Conservation (phyloP, 1,140 invertebrate genomes). For the Drosophila tristis region DNA sequence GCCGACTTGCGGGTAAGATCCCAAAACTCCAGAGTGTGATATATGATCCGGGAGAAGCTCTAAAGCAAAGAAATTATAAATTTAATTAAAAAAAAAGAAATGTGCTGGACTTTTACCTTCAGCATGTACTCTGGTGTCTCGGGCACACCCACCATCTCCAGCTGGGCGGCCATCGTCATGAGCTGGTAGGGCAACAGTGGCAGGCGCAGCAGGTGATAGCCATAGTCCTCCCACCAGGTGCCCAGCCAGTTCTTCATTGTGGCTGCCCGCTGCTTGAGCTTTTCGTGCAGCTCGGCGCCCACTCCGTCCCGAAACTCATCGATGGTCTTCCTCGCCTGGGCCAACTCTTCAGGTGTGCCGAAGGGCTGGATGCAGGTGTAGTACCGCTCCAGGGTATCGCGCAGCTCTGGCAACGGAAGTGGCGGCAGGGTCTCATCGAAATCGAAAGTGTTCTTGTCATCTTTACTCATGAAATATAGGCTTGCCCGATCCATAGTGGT, state of each 20-base stretch:
- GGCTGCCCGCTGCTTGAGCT: slow-evolving; percentile 87
- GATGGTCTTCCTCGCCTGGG: slow-evolving; percentile 85
- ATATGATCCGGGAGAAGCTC: slow-evolving; percentile 71
- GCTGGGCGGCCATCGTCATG: slow-evolving; percentile 74
- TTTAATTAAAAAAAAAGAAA: neutral
- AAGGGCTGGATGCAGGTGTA: slow-evolving; percentile 87
- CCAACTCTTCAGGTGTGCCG: slow-evolving; percentile 85
- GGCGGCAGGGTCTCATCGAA: slow-evolving; percentile 85
- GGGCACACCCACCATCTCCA: slow-evolving; percentile 61
- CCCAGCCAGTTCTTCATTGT: slow-evolving; percentile 82
- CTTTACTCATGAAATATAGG: slow-evolving; percentile 64
- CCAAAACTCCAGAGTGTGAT: slow-evolving; percentile 81
- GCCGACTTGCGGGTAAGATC: slow-evolving; percentile 82
- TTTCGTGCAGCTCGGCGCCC: slow-evolving; percentile 87
- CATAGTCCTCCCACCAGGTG: slow-evolving; percentile 92
- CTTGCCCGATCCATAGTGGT: slow-evolving; percentile 72
- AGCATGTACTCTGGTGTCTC: slow-evolving; percentile 71
- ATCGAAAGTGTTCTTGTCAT: slow-evolving; percentile 76
- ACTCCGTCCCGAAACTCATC: slow-evolving; percentile 86
- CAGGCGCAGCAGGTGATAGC: slow-evolving; percentile 87
- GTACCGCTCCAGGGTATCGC: slow-evolving; percentile 88
- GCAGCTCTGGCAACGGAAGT: slow-evolving; percentile 88
- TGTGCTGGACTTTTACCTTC: slow-evolving; percentile 45
- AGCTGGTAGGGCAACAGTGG: slow-evolving; percentile 86
- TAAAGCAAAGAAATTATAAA: slow-evolving; percentile 12